Conservation (phyloP, 2,113 vertebrate genomes). For the Oryzias melastigma region DNA sequence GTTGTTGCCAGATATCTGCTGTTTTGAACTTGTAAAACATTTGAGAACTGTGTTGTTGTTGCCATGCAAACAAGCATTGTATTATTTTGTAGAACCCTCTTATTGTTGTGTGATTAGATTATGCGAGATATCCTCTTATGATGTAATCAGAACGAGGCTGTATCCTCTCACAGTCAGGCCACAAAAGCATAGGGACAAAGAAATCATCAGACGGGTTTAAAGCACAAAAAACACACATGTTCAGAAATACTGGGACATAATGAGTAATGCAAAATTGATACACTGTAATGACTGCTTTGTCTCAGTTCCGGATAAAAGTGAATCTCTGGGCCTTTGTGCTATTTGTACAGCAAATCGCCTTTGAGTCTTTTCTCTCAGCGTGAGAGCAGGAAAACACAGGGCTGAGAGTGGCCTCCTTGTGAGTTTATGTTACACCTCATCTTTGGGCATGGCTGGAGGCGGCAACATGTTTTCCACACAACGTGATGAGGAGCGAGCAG, state of each 20-base stretch:
- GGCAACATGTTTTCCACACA: constrained; percentile 30
- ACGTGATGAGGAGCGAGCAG: constrained; percentile 15
- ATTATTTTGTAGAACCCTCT: too few species aligned
- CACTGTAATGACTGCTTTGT: constrained; percentile 3
- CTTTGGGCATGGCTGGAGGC: constrained; percentile 36
- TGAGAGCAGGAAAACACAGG: constrained; percentile 6
- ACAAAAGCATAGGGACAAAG: neutral
- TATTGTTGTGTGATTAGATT: too few species aligned
- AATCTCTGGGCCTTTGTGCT: constrained; percentile 11
- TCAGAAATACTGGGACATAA: neutral
- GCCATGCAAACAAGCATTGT: too few species aligned
- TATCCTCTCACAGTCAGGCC: neutral
- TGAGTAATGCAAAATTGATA: neutral
- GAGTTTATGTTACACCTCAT: constrained; percentile 48
- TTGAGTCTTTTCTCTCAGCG: constrained; percentile 14
- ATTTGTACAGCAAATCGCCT: constrained; percentile 12
- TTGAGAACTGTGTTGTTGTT: too few species aligned
- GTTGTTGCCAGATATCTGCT: too few species aligned
- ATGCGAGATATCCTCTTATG: too few species aligned
- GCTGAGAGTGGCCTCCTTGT: constrained; percentile 26
- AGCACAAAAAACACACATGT: neutral
- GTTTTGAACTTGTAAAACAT: too few species aligned
- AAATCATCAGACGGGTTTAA: neutral
- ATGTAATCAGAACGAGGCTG: neutral
- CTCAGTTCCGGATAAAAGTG: neutral